Evolutionary conservation across 2,888 invertebrate genomes (phyloP), one percentile per base, ranked within the genome.

Genomic region (Penaeus monodon): DNA sequence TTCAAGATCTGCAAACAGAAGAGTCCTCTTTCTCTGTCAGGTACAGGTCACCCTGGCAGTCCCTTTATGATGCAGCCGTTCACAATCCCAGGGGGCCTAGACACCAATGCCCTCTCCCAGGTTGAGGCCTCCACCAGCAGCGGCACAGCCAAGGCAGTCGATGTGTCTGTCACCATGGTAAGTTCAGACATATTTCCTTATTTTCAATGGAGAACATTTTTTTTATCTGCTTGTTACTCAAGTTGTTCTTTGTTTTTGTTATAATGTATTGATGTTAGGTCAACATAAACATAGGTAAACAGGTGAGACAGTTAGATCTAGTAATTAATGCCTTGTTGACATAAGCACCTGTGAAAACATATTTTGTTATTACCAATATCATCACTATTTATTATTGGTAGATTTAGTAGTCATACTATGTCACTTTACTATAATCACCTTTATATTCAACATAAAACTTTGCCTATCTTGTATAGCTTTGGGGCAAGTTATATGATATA

Each of bases 21-120:
- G 57, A 29, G 24, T 29, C 70, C 70, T 29, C 14, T 22, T 84
- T 33, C 44, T 68, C 17, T 14, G 17, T 22, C 78, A 63, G 83
- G 79, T 49, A 12, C 84, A 76, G 88, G 88, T 44, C 88, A 88
- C 79, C 84, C 88, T 24, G 88, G 88, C 24, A 88, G 88, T 66
- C 88, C 88, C 8, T 88, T 88, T 33, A 84, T 88, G 84, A 88
- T 88, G 88, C 88, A 88, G 29, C 88, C 88, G 22, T 88, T 88
- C 68, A 88, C 88, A 29, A 64, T 88, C 22, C 88, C 88, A 2
- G 80, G 84, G 3, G 84, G 84, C 27, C 2, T 88, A 65, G 88
- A 88, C 65, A 76, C 70, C 27, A 33, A n/a, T 1, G 74, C 87
- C 33, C 65, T 87, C 22, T 57, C 82, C 6, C 86, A 86, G 68